Percentiles rank a stretch among this genome's conserved stretches.
phyloP scores from a whole-genome alignment of 2,888 invertebrate genomes.

The Eupithecia subumbrata region DNA sequence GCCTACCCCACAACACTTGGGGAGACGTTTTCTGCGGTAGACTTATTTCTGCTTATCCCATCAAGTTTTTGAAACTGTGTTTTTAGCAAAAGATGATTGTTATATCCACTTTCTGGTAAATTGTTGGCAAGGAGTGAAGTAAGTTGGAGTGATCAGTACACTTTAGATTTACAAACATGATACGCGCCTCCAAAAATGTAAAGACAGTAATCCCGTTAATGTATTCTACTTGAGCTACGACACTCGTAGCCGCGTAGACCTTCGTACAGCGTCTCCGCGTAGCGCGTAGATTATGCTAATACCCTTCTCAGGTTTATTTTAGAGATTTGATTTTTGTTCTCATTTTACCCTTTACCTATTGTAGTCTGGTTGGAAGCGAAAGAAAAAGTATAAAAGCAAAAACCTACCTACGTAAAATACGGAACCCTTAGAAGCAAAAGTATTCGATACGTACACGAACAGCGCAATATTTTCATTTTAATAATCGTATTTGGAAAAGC shows the following conservation, averaged over 20 bases:
- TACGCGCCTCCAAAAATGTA: constrained; percentile 14
- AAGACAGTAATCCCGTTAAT: constrained; percentile 33
- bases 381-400: neutral
- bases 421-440: neutral
- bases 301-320: constrained; percentile 9
- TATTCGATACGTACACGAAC: constrained; percentile 6
- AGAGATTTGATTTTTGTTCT: neutral
- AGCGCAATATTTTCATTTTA: constrained; percentile 8
- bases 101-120: neutral
- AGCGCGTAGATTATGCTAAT: constrained; percentile 32
- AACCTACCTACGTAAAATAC: neutral
- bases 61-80: neutral
- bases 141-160: neutral
- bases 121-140: neutral
- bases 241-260: constrained; percentile 29
- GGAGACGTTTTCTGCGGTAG: no score
- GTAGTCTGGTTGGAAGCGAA: neutral
- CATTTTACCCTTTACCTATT: neutral
- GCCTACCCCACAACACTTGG: no score
- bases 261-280: constrained; percentile 27
- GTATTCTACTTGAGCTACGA: constrained; percentile 30
- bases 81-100: neutral
- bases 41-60: no score
- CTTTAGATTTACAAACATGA: constrained; percentile 5
- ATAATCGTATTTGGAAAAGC: constrained; percentile 21